Percentiles rank a stretch among this genome's conserved stretches.
Evolutionary conservation across 2,113 vertebrate genomes (phyloP).

Genomic region (Fregata magnificens): DNA sequence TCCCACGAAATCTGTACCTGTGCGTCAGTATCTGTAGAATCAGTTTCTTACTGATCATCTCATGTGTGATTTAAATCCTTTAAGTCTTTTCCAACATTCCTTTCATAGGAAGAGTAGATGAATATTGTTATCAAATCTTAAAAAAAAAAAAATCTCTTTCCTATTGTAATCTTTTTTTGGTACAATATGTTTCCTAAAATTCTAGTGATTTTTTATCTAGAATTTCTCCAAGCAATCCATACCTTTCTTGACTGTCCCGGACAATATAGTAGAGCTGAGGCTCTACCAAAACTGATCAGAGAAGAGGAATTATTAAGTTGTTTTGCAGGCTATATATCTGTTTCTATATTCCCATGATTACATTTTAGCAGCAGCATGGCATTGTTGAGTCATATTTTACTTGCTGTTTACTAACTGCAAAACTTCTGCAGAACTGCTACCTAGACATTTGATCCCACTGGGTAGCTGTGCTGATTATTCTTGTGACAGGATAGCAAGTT

Average conservation of each 20-base stretch:
- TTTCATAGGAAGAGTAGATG: not conserved
- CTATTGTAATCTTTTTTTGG: not conserved
- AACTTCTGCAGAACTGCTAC: not conserved
- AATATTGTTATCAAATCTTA: not conserved
- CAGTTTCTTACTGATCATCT: not conserved
- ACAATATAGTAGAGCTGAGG: not conserved
- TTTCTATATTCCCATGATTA: not conserved
- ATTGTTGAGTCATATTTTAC: not conserved
- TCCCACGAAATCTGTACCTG: not conserved
- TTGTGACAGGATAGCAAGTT: not conserved
- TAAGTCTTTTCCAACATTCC: not conserved
- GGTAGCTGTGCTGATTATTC: not conserved
- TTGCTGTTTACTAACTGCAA: not conserved
- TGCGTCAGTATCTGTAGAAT: not conserved
- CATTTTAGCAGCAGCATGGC: not conserved
- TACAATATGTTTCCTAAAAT: not conserved
- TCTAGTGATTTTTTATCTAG: not conserved
- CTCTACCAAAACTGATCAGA: not conserved
- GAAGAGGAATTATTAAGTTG: not conserved
- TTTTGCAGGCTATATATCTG: not conserved
- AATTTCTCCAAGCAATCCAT: not conserved
- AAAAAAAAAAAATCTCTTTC: not conserved
- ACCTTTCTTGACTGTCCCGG: not conserved
- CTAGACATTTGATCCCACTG: not conserved
- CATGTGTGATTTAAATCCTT: not conserved